Conservation (phyloP, 2,113 vertebrate species). For the Cyanoramphus novaezelandiae region DNA sequence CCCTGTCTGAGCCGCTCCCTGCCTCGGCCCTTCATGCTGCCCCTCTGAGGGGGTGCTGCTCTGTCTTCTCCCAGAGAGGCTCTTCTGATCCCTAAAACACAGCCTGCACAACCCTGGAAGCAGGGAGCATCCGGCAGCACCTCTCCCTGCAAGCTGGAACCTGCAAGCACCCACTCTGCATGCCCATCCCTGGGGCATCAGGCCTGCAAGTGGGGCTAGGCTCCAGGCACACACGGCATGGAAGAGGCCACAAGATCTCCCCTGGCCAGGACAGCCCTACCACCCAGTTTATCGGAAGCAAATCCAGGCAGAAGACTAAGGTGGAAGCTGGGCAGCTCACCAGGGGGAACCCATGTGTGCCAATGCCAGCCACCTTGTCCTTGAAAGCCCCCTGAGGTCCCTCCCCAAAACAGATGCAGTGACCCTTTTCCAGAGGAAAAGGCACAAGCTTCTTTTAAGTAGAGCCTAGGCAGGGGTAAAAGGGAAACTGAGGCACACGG, state of each 20-base stretch:
- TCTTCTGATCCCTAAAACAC: not conserved
- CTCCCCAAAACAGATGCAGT: not conserved
- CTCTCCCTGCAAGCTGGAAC: not conserved
- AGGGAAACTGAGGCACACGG: not conserved
- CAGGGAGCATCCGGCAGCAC: not conserved
- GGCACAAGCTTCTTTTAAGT: not conserved
- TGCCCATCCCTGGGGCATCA: fast-evolving
- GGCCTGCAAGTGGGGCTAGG: fast-evolving
- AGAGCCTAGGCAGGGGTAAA: not conserved
- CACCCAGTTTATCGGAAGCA: not conserved
- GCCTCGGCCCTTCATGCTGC: fast-evolving
- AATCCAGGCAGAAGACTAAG: not conserved
- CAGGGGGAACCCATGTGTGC: fast-evolving
- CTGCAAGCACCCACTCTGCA: not conserved
- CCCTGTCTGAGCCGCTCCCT: not conserved
- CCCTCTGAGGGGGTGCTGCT: not conserved
- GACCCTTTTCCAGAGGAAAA: not conserved
- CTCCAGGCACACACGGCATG: fast-evolving
- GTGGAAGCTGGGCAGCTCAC: not conserved
- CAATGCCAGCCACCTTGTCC: fast-evolving
- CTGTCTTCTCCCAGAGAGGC: not conserved
- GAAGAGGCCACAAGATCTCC: not conserved
- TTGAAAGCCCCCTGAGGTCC: not conserved
- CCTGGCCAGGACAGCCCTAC: not conserved
- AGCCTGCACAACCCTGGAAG: not conserved